These are phyloP conservation scores for Teinopalpus imperialis DNA, from an alignment of 2,888 invertebrate species.

Conservation along the genomic window DNA sequence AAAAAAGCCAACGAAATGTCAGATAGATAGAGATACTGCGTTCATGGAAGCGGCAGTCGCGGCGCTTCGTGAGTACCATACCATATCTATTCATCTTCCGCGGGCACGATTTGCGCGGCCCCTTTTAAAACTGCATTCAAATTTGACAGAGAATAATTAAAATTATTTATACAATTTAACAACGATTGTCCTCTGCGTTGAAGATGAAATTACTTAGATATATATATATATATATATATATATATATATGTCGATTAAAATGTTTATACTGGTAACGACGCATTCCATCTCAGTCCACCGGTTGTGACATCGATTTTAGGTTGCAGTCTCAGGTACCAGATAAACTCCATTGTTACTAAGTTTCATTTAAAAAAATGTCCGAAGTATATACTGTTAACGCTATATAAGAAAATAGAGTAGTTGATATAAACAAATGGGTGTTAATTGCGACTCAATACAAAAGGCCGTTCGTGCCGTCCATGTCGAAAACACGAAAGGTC, in stretches of 20 bases:
- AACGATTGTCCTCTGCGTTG: too few relatives aligned
- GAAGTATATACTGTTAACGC: too few relatives aligned
- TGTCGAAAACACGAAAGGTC: constrained; percentile 12
- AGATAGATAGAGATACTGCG: constrained; percentile 35
- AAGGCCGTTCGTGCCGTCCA: constrained; percentile 9
- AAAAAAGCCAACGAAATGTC: constrained; percentile 27
- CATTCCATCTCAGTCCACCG: too few relatives aligned
- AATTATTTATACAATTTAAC: constrained; percentile 7
- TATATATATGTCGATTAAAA: too few relatives aligned
- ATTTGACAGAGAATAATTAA: constrained; percentile 22
- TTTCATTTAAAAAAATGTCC: too few relatives aligned
- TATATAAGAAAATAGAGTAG: not conserved
- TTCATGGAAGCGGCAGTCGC: constrained; percentile 16
- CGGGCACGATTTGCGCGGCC: constrained; percentile 11
- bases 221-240: too few relatives aligned
- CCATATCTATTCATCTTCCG: constrained; percentile 41
- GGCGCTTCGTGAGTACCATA: constrained; percentile 22
- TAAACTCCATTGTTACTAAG: too few relatives aligned
- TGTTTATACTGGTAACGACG: too few relatives aligned
- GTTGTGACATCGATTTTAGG: too few relatives aligned
- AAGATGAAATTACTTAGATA: too few relatives aligned
- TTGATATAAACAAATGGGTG: constrained; percentile 17
- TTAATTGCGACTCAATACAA: constrained; percentile 18
- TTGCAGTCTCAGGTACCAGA: too few relatives aligned
- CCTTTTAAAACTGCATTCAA: constrained; percentile 14